These are phyloP conservation scores for Lepidonotus clava DNA, from an alignment of 2,888 invertebrate genomes.

Conservation along the genomic window DNA sequence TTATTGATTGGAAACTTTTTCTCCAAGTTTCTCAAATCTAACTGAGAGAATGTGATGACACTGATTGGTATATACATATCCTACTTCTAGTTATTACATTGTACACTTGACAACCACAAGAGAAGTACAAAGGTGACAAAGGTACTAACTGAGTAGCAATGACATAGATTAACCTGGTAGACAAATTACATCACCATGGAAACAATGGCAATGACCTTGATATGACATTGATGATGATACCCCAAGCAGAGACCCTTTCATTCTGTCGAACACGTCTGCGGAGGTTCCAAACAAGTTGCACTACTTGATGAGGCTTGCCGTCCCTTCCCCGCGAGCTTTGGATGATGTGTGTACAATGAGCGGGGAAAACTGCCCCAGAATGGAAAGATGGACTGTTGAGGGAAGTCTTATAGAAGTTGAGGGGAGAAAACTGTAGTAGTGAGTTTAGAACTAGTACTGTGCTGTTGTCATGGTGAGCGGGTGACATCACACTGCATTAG, in stretches of 20 bases:
- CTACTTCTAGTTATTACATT: too few species aligned
- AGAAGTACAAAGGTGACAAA: neutral
- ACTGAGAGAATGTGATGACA: neutral
- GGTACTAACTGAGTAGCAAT: neutral
- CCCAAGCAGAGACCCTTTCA: neutral
- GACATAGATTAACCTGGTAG: neutral
- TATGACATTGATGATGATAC: slow-evolving; percentile 22
- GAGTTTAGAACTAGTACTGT: neutral
- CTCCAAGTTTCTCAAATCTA: too few species aligned
- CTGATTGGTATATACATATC: too few species aligned
- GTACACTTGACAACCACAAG: neutral
- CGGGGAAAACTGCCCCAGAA: neutral
- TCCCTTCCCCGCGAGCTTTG: neutral
- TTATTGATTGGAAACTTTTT: too few species aligned
- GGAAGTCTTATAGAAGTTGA: neutral
- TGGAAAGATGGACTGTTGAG: neutral
- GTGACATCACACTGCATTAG: neutral
- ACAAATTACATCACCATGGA: slow-evolving; percentile 12
- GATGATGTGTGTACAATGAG: neutral
- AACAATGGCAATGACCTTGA: slow-evolving; percentile 6
- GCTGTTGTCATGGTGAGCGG: neutral
- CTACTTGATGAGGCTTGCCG: neutral
- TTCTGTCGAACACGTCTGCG: neutral
- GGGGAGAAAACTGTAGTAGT: neutral
- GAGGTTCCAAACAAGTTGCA: neutral